A percentile compares a stretch with the other conserved stretches of the same genome.
Conservation (phyloP, 23 tunicate genomes). For the Trididemnum nubilum region DNA sequence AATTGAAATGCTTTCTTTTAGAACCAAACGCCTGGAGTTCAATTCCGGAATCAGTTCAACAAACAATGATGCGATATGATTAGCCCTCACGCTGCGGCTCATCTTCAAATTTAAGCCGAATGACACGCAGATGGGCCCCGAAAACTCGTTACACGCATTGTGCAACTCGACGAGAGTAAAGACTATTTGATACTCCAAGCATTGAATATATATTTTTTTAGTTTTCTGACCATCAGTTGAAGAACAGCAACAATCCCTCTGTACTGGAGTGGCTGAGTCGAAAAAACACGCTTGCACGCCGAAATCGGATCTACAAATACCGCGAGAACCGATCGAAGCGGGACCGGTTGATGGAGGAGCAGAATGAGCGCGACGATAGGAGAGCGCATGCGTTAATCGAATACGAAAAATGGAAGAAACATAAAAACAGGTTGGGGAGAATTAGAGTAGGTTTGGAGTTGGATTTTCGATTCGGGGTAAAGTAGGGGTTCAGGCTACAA, state of each 20-base stretch:
- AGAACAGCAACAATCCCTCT: constrained; percentile 79
- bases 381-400: constrained; percentile 63
- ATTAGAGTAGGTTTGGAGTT: too few relatives aligned
- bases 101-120: too few relatives aligned
- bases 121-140: too few relatives aligned
- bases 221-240: constrained; percentile 82
- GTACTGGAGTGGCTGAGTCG: constrained; percentile 60
- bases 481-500: too few relatives aligned
- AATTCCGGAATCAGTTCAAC: too few relatives aligned
- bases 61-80: too few relatives aligned
- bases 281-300: constrained; percentile 60
- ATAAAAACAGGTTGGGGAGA: constrained; percentile 57
- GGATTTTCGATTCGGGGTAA: neutral
- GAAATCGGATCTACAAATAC: constrained; percentile 13
- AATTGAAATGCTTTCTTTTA: too few relatives aligned
- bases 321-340: constrained; percentile 65
- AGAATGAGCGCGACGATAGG: constrained; percentile 66
- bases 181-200: too few relatives aligned
- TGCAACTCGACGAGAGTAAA: too few relatives aligned
- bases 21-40: too few relatives aligned
- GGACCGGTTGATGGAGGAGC: constrained; percentile 72
- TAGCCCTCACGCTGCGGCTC: too few relatives aligned
- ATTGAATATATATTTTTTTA: constrained; percentile 22
- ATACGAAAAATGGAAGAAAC: constrained; percentile 81
- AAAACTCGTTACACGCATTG: too few relatives aligned